Base-by-base conservation (phyloP, 2,888 invertebrate genomes). In the Macaria liturata region DNA sequence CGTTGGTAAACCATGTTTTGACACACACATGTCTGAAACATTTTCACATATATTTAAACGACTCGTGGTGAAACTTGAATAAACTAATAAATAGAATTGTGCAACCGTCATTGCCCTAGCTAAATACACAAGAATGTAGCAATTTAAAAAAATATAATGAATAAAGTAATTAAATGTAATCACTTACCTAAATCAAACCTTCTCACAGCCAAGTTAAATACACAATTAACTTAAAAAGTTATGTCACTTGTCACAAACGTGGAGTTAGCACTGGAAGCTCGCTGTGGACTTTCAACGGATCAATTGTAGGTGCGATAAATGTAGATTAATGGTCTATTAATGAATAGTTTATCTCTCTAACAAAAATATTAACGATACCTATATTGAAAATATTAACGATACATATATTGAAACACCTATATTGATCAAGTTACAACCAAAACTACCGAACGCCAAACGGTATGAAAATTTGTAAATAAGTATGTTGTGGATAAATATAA, bases 121-220 rank as follows among this genome's bases (percentile, higher is more conserved):
- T 40, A 42, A 34, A 20, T 50, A 50, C 43, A 53, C 44, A 37
- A 44, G 39, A 60, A 60, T 60, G 55, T 55, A 53, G 52, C 49
- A 60, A 57, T 59, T 59, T 49, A 49, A 61, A 62, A 20, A 66
- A 61, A 62, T 66, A 57, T 65, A 64, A 66, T 65, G 59, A 67
- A 68, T 66, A 65, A 68, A 70, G 69, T 65, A 63, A 66, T 67
- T 60, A 66, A 59, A 69, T 69, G 48, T 64, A 66, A 70, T 70
- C 77, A 79, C 80, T 81, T 66, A 78, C 82, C 81, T 70, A 68
- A 71, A 74, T 74, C 72, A 69, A 63, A 66, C 64, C 69, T 75
- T 80, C 80, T 72, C 80, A 78, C 78, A 70, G 65, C 65, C 70
- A 64, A 59, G 54, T 60, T 67, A 65, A 64, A 70, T 69, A 71